Percentiles rank a stretch among this genome's conserved stretches.
These are phyloP conservation scores for Diglossa cyanea DNA, from an alignment of 2,797 vertebrate species.

Conservation along the genomic window DNA sequence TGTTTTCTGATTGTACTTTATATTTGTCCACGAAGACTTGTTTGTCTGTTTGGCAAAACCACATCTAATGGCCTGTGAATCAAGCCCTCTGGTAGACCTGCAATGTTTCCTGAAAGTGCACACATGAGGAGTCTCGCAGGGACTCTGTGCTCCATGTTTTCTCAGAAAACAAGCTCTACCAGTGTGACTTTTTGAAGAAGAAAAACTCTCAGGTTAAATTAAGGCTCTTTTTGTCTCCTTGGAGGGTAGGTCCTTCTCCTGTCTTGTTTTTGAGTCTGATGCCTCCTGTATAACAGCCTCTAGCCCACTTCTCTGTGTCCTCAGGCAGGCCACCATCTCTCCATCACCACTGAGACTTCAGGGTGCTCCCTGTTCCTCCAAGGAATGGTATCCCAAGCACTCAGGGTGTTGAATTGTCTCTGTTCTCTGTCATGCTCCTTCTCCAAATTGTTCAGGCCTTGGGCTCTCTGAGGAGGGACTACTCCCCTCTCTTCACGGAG, in stretches of 20 bases:
- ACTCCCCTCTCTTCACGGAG: background rate
- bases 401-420: background rate
- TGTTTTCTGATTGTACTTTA: background rate
- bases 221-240: background rate
- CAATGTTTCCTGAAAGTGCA: background rate
- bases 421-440: background rate
- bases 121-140: background rate
- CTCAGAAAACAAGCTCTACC: background rate
- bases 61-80: background rate
- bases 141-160: background rate
- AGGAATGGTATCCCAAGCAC: background rate
- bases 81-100: background rate
- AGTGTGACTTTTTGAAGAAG: background rate
- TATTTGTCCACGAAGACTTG: background rate
- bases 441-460: background rate
- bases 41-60: slow-evolving; percentile 1
- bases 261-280: background rate
- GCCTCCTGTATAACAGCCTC: background rate
- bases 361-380: background rate
- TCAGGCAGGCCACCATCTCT: background rate
- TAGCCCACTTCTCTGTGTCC: background rate
- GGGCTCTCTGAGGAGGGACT: background rate
- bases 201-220: background rate
- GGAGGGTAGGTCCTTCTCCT: background rate
- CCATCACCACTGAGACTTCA: background rate